These are phyloP conservation scores for Oncorhynchus masou DNA, from an alignment of 2,113 vertebrate species.

Conservation along the genomic window DNA sequence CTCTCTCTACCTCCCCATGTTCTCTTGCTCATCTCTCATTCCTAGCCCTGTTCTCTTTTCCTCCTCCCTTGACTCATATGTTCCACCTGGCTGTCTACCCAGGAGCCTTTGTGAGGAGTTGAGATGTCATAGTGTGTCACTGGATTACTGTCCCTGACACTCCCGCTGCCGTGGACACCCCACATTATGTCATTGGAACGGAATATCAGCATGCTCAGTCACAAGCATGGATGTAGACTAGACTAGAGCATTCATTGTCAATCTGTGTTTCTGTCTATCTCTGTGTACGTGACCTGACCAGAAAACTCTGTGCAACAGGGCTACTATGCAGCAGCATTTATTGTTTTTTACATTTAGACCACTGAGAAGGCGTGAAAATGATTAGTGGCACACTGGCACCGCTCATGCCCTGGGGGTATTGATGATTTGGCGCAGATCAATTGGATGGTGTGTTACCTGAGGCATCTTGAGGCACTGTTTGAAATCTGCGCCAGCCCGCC, in stretches of 20 bases:
- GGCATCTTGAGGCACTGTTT: slow-evolving; percentile 14
- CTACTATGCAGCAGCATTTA: background rate
- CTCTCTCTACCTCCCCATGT: background rate
- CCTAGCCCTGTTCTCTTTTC: slow-evolving; percentile 5
- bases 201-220: slow-evolving; percentile 42
- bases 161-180: slow-evolving; percentile 52
- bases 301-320: too few relatives aligned
- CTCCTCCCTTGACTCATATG: slow-evolving; percentile 3
- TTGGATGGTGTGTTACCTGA: background rate
- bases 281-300: too few relatives aligned
- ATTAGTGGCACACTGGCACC: background rate
- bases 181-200: slow-evolving; percentile 40
- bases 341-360: background rate
- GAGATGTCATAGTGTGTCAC: slow-evolving; percentile 39
- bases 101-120: slow-evolving; percentile 37
- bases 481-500: too few relatives aligned
- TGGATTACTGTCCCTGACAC: slow-evolving; percentile 39
- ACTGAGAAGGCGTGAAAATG: background rate
- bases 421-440: background rate
- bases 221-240: background rate
- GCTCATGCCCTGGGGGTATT: background rate
- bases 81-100: too few relatives aligned
- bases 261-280: too few relatives aligned
- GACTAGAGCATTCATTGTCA: background rate
- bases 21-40: background rate